Evolutionary conservation across 2,888 invertebrate genomes (phyloP), one percentile per base, ranked within the genome.

Genomic region (Atrina japonica): DNA sequence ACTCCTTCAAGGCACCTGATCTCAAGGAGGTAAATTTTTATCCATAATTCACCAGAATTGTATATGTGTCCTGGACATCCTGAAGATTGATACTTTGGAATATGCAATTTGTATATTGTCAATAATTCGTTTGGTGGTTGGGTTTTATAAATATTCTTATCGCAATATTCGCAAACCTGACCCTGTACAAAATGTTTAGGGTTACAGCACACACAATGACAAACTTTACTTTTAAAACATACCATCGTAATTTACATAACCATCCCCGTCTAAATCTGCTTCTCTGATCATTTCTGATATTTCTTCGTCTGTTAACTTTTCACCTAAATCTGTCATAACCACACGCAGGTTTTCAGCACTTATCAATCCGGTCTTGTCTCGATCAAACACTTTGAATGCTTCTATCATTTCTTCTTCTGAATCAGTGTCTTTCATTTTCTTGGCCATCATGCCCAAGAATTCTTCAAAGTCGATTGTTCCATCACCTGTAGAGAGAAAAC

Each of bases 361-460:
- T 11, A 61, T 61, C 14, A 30, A 49, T 16, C 61, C 61, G 29
- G 30, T 49, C 21, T 49, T 49, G 61, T 61, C 61, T 29, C 61
- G 27, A 21, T 61, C 61, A 50, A 61, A 61, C 23, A 61, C 61
- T 49, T 61, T 61, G 21, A 61, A 61, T 3, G 61, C 61, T 49
- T 47, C 29, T 30, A 47, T 49, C 29, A 61, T 27, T 18, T 61
- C 61, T 6, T 61, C 61, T 30, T 61, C 61, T 9, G 61, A 61
- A 35, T 61, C 61, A 14, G 49, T 61, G 23, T 61, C 61, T 30
- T 61, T 61, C 49, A 61, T 61, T 21, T 61, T 61, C 50, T 61
- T 61, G 14, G 61, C 61, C 61, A 61, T 61, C 61, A 61, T 61
- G 27, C 47, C 47, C 14, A 61, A 47, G 30, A 61, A 61, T 23